Evolutionary conservation across 2,888 invertebrate genomes (phyloP).

Genomic region (Nowickia ferox): DNA sequence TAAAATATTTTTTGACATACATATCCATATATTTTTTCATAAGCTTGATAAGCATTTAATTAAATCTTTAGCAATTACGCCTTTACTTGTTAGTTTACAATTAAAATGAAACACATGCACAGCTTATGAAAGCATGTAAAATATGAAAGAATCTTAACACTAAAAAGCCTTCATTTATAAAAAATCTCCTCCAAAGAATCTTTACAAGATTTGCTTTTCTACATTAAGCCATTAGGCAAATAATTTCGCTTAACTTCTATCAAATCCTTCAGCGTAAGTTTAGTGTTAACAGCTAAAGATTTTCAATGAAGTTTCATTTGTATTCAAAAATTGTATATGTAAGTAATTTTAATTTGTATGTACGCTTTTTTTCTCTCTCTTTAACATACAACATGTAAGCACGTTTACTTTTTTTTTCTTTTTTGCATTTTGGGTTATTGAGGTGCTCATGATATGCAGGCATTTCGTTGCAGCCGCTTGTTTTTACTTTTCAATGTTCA

Average conservation of each 20-base stretch:
- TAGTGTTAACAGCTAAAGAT: constrained; percentile 15
- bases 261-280: neutral
- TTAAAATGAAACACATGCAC: constrained; percentile 53
- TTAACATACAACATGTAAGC: constrained; percentile 4
- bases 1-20: neutral
- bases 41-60: constrained; percentile 54
- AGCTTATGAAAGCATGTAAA: constrained; percentile 38
- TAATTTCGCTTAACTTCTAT: neutral
- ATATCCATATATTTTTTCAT: neutral
- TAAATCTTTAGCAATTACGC: constrained; percentile 68
- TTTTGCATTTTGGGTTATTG: constrained; percentile 5
- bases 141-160: constrained; percentile 28
- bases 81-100: constrained; percentile 54
- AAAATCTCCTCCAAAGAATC: neutral
- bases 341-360: constrained; percentile 11
- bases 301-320: constrained; percentile 1
- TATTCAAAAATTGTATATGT: neutral
- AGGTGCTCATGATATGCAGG: constrained; percentile 20
- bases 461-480: constrained; percentile 25
- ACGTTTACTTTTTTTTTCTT: neutral
- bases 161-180: neutral
- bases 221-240: no score
- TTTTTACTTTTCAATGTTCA: constrained; percentile 50
- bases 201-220: neutral
- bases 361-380: neutral